A percentile compares a stretch with the other conserved stretches of the same genome.
These are phyloP conservation scores for Drosophila lowei DNA, from an alignment of 1,140 invertebrate genomes.

Conservation along the genomic window DNA sequence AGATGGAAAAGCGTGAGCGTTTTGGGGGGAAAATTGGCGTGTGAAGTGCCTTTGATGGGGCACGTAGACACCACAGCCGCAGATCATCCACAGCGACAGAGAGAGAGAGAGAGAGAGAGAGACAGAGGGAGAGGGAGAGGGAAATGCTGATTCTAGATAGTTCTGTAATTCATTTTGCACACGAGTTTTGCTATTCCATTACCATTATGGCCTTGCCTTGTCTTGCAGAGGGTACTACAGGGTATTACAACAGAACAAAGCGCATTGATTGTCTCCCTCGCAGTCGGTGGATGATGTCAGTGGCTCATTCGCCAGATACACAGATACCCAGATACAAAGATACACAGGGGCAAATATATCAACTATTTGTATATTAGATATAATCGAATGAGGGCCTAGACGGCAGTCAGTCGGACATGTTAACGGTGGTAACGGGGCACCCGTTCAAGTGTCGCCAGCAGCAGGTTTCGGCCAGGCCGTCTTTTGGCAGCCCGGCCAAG, in stretches of 20 bases:
- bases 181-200: not conserved
- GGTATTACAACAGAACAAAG: constrained; percentile 26
- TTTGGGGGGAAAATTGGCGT: constrained; percentile 14
- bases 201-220: not conserved
- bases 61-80: constrained; percentile 20
- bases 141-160: not conserved
- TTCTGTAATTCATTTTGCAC: constrained; percentile 1
- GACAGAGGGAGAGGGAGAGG: too few species aligned
- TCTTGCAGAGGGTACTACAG: too few species aligned
- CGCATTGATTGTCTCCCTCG: constrained; percentile 30
- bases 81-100: too few species aligned
- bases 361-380: too few species aligned
- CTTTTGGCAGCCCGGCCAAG: constrained; percentile 66
- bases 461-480: constrained; percentile 45
- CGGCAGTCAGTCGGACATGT: too few species aligned
- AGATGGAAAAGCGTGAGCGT: not conserved
- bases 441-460: constrained; percentile 1
- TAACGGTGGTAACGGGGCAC: too few species aligned
- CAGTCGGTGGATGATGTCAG: constrained; percentile 32
- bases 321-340: too few species aligned
- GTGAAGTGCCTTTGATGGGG: constrained; percentile 14
- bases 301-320: constrained; percentile 7
- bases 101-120: too few species aligned
- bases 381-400: too few species aligned
- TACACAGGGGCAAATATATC: constrained; percentile 4